phyloP scores from a whole-genome alignment of 1,140 invertebrate species.

The Gonatopus flavifemur region DNA sequence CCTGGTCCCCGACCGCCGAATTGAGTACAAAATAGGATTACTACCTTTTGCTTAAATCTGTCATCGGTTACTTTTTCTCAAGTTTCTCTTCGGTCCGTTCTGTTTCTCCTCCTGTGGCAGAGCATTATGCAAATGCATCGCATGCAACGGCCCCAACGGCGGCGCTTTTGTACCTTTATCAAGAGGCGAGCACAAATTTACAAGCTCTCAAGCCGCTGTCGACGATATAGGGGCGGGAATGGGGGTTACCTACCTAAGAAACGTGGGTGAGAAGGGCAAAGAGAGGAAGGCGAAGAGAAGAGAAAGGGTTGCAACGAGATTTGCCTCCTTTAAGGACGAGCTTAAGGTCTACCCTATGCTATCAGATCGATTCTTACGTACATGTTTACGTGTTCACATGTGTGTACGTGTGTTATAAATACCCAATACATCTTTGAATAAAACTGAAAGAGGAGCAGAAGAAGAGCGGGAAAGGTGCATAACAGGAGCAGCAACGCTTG shows the following conservation, averaged over 20 bases:
- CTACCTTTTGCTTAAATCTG: constrained; percentile 33
- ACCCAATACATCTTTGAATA: no score
- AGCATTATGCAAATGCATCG: constrained; percentile 32
- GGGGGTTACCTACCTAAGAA: no score
- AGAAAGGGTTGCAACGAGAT: constrained; percentile 7
- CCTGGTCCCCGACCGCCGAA: no score
- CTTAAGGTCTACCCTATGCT: constrained; percentile 16
- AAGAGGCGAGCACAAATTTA: constrained; percentile 46
- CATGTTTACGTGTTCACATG: no score
- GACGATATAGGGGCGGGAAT: constrained; percentile 5
- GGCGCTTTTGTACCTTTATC: constrained; percentile 43
- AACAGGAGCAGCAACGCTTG: constrained; percentile 37
- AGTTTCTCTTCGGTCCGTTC: not conserved
- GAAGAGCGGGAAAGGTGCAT: no score
- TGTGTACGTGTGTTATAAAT: no score
- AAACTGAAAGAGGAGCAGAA: no score
- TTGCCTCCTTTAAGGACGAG: constrained; percentile 18
- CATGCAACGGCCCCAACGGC: constrained; percentile 21
- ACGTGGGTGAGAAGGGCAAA: constrained; percentile 2
- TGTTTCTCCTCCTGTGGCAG: constrained; percentile 1
- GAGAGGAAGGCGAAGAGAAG: constrained; percentile 1
- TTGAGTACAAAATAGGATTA: no score
- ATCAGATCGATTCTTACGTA: constrained; percentile 33
- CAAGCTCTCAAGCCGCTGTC: constrained; percentile 35
- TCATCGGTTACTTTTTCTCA: constrained; percentile 13